A percentile compares a stretch with the other conserved stretches of the same genome.
These are phyloP conservation scores for Electrona antarctica DNA, from an alignment of 2,113 vertebrate species.

Conservation along the genomic window DNA sequence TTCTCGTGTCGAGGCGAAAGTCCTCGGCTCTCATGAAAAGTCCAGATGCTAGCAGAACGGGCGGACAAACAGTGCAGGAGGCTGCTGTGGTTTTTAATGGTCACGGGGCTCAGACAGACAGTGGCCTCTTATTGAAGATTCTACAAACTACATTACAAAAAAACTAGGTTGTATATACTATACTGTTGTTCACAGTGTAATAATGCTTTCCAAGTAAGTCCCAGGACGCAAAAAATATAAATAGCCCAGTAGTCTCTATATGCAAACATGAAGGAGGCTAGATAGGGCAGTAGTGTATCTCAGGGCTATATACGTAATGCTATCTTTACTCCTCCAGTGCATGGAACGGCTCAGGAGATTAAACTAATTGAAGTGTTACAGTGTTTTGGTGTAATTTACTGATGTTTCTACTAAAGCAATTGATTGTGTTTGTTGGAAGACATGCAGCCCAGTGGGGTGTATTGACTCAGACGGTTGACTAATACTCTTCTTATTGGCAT, in stretches of 20 bases:
- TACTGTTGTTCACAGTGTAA: slow-evolving; percentile 51
- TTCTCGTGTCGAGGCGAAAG: slow-evolving; percentile 44
- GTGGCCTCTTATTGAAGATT: slow-evolving; percentile 45
- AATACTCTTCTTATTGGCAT: slow-evolving; percentile 68
- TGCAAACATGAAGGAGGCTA: slow-evolving; percentile 9
- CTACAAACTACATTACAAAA: slow-evolving; percentile 20
- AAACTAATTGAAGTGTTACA: slow-evolving; percentile 74
- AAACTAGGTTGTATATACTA: slow-evolving; percentile 33
- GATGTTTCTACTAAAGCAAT: slow-evolving; percentile 74
- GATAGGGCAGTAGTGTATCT: slow-evolving; percentile 44
- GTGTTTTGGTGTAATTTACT: slow-evolving; percentile 76
- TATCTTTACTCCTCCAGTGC: slow-evolving; percentile 63
- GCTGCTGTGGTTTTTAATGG: slow-evolving; percentile 55
- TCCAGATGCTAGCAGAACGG: slow-evolving; percentile 39
- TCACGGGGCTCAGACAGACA: slow-evolving; percentile 32
- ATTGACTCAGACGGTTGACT: slow-evolving; percentile 72
- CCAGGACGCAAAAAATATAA: slow-evolving; percentile 40
- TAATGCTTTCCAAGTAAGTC: slow-evolving; percentile 50
- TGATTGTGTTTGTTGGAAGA: slow-evolving; percentile 70
- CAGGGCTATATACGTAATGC: slow-evolving; percentile 53
- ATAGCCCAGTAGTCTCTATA: slow-evolving; percentile 38
- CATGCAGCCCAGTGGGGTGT: slow-evolving; percentile 74
- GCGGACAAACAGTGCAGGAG: slow-evolving; percentile 28
- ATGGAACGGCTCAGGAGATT: slow-evolving; percentile 63
- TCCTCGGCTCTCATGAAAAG: slow-evolving; percentile 51